Evolutionary conservation across 1,140 invertebrate genomes (phyloP), one percentile per base, ranked within the genome.

Genomic region (Neodiprion pinetum): DNA sequence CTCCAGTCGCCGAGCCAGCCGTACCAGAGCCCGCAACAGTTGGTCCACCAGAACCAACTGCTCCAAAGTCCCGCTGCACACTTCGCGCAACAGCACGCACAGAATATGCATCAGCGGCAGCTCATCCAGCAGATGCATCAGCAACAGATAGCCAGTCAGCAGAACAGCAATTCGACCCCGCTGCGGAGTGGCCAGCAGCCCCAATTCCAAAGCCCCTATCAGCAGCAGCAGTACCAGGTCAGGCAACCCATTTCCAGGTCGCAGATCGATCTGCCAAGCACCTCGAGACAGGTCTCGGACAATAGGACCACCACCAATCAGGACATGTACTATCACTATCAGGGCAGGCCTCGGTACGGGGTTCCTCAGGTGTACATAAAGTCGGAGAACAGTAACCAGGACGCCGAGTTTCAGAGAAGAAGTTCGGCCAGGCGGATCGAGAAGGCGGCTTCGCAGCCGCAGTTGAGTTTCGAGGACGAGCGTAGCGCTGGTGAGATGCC

Each of bases 401-500:
- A 86, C 1, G 75, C 28, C 0, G 85, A 87, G 68, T 85, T 85
- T 48, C 84, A 86, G 61, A 76, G 76, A 10, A 74, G 79, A 47
- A 87, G 84, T 75, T 85, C 85, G 7, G 75, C 79, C 0, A 84
- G 82, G 7, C 81, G 82, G 1, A 87, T 88, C 71, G 87, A 87
- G 72, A 88, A 87, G 76, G 91, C 92, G 1, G 87, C 90, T 1
- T 93, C 93, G 1, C 93, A 93, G 74, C 93, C 92, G 9, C 92
- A 94, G 72, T 83, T 93, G 10, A 88, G 91, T 12, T 91, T 91
- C 72, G 92, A 91, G 53, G 89, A 90, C 66, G 89, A 90, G 10
- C 80, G 81, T 73, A 70, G 75, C 28, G 74, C 76, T 10, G 74
- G 75, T 3, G 80, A 79, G 11, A 83, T 81, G 49, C 11, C 11